Percentiles rank a stretch among this genome's conserved stretches.
Evolutionary conservation across 2,797 vertebrate genomes (phyloP).

Genomic region (Sebastes goodei): DNA sequence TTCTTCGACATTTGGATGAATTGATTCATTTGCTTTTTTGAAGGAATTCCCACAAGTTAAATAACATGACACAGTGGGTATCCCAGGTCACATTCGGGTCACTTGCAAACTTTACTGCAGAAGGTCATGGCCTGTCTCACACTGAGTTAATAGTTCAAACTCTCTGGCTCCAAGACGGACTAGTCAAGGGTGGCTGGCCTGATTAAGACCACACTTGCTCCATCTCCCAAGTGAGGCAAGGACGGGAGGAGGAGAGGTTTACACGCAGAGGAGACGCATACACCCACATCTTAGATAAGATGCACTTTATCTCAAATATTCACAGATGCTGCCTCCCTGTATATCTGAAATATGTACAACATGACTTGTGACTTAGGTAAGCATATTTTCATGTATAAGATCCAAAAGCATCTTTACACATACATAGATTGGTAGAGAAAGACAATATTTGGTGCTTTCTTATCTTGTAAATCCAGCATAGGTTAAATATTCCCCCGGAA

Average conservation of each 20-base stretch:
- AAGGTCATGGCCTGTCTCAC: neutral
- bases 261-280: neutral
- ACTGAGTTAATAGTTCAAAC: neutral
- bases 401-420: neutral
- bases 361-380: neutral
- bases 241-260: neutral
- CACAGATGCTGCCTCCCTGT: neutral
- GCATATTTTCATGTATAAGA: neutral
- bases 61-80: neutral
- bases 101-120: neutral
- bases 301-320: neutral
- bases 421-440: neutral
- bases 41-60: neutral
- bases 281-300: neutral
- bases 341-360: no score
- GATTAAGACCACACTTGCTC: neutral
- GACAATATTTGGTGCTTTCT: neutral
- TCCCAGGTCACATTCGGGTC: neutral
- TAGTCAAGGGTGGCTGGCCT: neutral
- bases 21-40: neutral
- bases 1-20: neutral
- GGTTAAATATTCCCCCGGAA: neutral
- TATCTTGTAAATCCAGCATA: neutral
- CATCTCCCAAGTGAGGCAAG: neutral
- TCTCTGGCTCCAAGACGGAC: neutral